A percentile compares a stretch with the other conserved stretches of the same genome.
Conservation (phyloP, 2,113 vertebrate genomes). For the Albula glossodonta region DNA sequence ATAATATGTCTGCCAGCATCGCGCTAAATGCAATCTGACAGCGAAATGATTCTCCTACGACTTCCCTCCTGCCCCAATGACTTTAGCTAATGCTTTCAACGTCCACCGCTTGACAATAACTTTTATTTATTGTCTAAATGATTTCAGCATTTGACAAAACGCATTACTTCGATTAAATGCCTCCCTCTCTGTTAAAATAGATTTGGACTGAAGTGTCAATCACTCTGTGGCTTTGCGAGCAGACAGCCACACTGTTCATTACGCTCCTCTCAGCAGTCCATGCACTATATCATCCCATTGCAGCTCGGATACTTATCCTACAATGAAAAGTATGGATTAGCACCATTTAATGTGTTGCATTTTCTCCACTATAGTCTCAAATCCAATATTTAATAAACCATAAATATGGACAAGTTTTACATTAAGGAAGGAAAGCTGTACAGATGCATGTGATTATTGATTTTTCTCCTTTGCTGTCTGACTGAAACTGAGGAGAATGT, state of each 20-base stretch:
- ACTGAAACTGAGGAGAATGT: constrained; percentile 41
- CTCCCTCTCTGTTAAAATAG: constrained; percentile 34
- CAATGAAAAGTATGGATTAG: constrained; percentile 15
- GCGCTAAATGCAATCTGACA: constrained; percentile 47
- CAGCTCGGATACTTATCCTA: background rate
- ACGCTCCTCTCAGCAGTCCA: constrained; percentile 1
- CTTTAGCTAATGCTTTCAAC: constrained; percentile 34
- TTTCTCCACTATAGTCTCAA: background rate
- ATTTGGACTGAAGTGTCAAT: constrained; percentile 38
- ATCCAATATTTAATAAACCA: constrained; percentile 37
- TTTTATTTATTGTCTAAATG: constrained; percentile 45
- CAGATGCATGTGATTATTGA: constrained; percentile 48
- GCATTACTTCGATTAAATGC: constrained; percentile 49
- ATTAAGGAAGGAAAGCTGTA: constrained; percentile 46
- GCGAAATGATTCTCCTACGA: constrained; percentile 38
- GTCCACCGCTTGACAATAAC: constrained; percentile 36
- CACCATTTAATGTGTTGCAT: constrained; percentile 8
- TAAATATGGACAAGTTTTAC: constrained; percentile 45
- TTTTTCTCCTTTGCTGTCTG: constrained; percentile 23
- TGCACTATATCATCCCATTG: constrained; percentile 32
- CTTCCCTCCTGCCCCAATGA: constrained; percentile 22
- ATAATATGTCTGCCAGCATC: constrained; percentile 33
- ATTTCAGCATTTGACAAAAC: constrained; percentile 47
- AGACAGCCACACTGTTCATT: constrained; percentile 38
- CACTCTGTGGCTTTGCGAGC: constrained; percentile 7